Base-by-base conservation (phyloP, 2,888 invertebrate species). In the Asteroscopus sphinx region DNA sequence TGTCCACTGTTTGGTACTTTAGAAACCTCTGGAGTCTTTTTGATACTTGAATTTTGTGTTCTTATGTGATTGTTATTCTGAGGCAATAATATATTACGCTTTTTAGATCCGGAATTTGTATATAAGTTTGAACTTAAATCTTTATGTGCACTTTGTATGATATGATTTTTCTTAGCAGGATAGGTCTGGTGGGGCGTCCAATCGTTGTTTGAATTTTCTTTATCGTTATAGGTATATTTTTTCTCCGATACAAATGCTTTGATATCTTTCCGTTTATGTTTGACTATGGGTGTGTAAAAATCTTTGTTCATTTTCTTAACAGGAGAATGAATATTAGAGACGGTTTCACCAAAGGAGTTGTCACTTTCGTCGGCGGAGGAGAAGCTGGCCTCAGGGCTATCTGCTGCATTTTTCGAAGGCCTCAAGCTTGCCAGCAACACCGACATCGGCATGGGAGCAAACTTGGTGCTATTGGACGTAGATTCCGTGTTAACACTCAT, bases 391-490 rank as follows among this genome's bases (percentile, higher is more conserved):
- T 92, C 89, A 1, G 83, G 85, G 39, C 85, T 87, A 33, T 87
- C 83, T 8, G 75, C 76, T 42, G 83, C 72, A 30, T 82, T 77
- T 63, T 89, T 83, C 42, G 92, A 66, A 32, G 90, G 86, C 83
- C 85, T 83, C 68, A 94, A 85, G 73, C 88, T 90, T 1, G 92
- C 92, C 13, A 94, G 74, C 72, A 94, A 85, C 53, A 86, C 90
- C 54, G 93, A 90, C 86, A 94, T 90, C 11, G 94, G 93, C 90
- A 94, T 89, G 11, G 94, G 94, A 33, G 87, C 84, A 65, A 92
- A 93, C 67, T 93, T 93, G 49, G 88, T 86, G 76, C 92, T 91
- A 64, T 90, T 93, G 2, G 92, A 85, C 21, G 90, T 88, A 1
- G 90, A 77, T 83, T 93, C 92, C 25, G 86, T 82, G 60, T 92